Percentiles rank a stretch among this genome's conserved stretches.
These are phyloP conservation scores for Athrips mouffetella DNA, from an alignment of 2,888 invertebrate genomes.

Conservation along the genomic window DNA sequence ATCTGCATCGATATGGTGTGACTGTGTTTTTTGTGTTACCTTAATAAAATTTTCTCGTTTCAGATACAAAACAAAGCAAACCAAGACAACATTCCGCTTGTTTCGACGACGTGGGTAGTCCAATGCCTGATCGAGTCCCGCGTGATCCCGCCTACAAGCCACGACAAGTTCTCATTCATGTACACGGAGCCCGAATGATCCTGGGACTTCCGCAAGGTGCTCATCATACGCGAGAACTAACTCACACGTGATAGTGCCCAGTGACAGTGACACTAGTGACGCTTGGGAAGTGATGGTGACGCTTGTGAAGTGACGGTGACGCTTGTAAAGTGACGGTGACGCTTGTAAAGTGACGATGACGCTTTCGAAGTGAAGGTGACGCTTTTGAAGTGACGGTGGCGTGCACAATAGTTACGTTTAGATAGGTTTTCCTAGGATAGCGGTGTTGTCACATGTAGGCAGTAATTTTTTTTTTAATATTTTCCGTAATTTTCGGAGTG, in stretches of 20 bases:
- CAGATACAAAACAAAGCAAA: conserved; percentile 71
- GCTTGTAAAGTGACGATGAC: background rate
- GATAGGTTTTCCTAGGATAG: too few relatives aligned
- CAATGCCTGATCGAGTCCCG: conserved; percentile 82
- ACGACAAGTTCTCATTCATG: conserved; percentile 75
- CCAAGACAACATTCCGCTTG: conserved; percentile 79
- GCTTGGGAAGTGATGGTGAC: too few relatives aligned
- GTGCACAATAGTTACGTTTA: too few relatives aligned
- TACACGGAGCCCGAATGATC: conserved; percentile 75
- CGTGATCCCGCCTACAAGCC: conserved; percentile 65
- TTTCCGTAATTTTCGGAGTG: too few relatives aligned
- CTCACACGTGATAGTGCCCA: too few relatives aligned
- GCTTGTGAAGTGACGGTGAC: conserved; percentile 18
- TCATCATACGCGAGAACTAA: conserved; percentile 72
- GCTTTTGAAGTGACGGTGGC: too few relatives aligned
- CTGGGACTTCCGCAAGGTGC: conserved; percentile 70
- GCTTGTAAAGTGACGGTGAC: conserved; percentile 15
- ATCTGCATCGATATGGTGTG: too few relatives aligned
- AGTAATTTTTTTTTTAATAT: too few relatives aligned
- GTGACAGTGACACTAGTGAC: conserved; percentile 36
- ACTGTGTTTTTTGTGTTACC: too few relatives aligned
- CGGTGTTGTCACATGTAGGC: background rate
- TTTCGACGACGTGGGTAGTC: conserved; percentile 83
- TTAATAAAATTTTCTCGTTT: background rate
- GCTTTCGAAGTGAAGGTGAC: too few relatives aligned